Percentiles rank a stretch among this genome's conserved stretches.
phyloP scores from a whole-genome alignment of 2,797 vertebrate genomes.

The Benthosema pterotum region DNA sequence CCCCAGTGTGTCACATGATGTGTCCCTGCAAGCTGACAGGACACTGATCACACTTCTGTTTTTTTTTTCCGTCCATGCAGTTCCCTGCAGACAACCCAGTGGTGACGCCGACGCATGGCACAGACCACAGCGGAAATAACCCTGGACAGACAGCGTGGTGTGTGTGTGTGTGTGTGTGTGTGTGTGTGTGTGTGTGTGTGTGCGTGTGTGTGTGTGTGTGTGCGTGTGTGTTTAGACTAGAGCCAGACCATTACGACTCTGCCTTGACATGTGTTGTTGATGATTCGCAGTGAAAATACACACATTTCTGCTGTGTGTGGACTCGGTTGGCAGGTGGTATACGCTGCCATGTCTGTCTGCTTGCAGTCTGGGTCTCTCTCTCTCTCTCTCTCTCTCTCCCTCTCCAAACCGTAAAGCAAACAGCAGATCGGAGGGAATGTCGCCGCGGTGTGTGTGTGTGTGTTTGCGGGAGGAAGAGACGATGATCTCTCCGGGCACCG shows the following conservation, averaged over 20 bases:
- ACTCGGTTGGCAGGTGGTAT: conserved; percentile 1
- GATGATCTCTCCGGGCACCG: too few relatives aligned
- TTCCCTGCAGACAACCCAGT: conserved; percentile 27
- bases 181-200: background rate
- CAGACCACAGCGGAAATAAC: conserved; percentile 41
- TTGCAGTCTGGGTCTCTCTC: background rate
- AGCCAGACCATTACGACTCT: conserved; percentile 13
- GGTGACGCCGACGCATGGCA: background rate
- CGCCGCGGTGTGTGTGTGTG: too few relatives aligned
- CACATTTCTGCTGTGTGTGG: conserved; percentile 15
- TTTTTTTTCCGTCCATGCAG: conserved; percentile 36
- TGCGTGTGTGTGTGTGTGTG: conserved; percentile 15
- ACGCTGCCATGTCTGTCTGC: conserved; percentile 13
- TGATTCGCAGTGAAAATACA: conserved; percentile 28
- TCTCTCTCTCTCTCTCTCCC: background rate
- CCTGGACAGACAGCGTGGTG: conserved; percentile 4
- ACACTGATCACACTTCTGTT: conserved; percentile 59
- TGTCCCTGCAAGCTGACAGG: conserved; percentile 65
- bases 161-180: too few relatives aligned
- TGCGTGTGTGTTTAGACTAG: conserved; percentile 9
- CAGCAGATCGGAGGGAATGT: too few relatives aligned
- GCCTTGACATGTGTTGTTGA: conserved; percentile 30
- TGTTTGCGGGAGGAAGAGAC: too few relatives aligned
- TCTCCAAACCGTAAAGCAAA: background rate
- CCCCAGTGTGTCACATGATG: conserved; percentile 66